A percentile compares a stretch with the other conserved stretches of the same genome.
phyloP scores from a whole-genome alignment of 2,888 invertebrate species.

The Pseudanteris insignis region DNA sequence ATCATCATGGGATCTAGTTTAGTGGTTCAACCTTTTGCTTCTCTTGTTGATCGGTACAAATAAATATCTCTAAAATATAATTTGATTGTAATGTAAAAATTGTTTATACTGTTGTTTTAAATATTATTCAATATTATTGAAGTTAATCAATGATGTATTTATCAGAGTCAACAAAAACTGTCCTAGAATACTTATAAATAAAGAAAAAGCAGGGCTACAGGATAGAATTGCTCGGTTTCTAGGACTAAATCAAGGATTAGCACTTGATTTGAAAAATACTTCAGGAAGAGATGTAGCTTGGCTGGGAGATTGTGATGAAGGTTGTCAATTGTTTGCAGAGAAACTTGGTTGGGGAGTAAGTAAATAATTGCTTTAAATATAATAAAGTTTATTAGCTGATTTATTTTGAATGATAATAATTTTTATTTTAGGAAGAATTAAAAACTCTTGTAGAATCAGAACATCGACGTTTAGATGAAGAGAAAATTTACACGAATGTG shows the following conservation, averaged over 20 bases:
- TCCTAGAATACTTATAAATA: slow-evolving; percentile 87
- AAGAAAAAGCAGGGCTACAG: slow-evolving; percentile 71
- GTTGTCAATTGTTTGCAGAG: slow-evolving; percentile 77
- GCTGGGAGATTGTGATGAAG: slow-evolving; percentile 85
- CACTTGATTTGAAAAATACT: slow-evolving; percentile 74
- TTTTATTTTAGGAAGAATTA: slow-evolving; percentile 78
- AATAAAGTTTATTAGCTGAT: slow-evolving; percentile 4
- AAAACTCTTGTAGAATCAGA: slow-evolving; percentile 62
- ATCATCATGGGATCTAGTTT: slow-evolving; percentile 96
- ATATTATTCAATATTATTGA: too few relatives aligned
- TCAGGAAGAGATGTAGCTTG: slow-evolving; percentile 79
- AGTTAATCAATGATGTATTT: too few relatives aligned
- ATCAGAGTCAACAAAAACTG: slow-evolving; percentile 76
- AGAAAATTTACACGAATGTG: too few relatives aligned
- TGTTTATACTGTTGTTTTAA: too few relatives aligned
- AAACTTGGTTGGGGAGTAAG: slow-evolving; percentile 82
- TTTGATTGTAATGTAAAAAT: not conserved
- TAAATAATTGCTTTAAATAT: too few relatives aligned
- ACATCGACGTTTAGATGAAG: slow-evolving; percentile 11
- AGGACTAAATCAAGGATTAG: slow-evolving; percentile 71
- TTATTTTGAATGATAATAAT: slow-evolving; percentile 1
- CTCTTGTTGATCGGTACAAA: slow-evolving; percentile 83
- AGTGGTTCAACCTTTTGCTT: slow-evolving; percentile 94
- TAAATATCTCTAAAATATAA: too few relatives aligned
- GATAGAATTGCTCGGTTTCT: slow-evolving; percentile 63